Base-by-base conservation (phyloP, 2,888 invertebrate genomes). In the Metellina segmentata region DNA sequence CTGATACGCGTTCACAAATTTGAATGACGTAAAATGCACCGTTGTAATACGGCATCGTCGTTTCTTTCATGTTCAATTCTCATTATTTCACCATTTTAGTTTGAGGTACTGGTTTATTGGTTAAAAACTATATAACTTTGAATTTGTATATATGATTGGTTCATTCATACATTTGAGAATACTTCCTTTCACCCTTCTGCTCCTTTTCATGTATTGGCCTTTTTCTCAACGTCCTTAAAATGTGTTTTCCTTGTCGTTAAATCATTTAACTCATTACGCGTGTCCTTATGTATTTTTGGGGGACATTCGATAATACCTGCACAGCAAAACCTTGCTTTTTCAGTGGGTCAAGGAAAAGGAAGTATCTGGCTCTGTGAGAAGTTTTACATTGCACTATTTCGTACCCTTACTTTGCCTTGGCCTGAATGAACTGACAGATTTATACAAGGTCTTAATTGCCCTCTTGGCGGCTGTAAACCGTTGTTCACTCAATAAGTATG, bases 271-370 rank as follows among this genome's bases (percentile, higher is more conserved):
- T 61, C 61, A 16, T 61, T 34, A 34, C 77, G 16, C 7, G 74
- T 48, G 74, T 49, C 74, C 75, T 75, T 61, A 74, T 53, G 16
- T 72, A 61, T 61, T 61, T 13, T 75, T 74, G 53, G 51, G 75
- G 20, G 72, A 53, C 72, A 72, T 81, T 81, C 48, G 81, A 69
- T 71, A 61, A 61, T 70, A 48, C 81, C 71, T 81, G 70, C 19
- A 79, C 51, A 61, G 70, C 53, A 71, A 34, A 70, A 49, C 81
- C 81, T 82, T 82, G 81, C 48, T 71, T 51, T 86, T 86, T 81
- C 51, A 86, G 74, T 91, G 86, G 69, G 90, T 91, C 90, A 91
- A 91, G 90, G 90, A 82, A 91, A 86, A 86, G 90, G 86, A 91
- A 86, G 86, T 86, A 79, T n/a, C n/a, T 34, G 74, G 20, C 34